phyloP scores from a whole-genome alignment of 1,140 invertebrate genomes.

The Drosophila rufa region DNA sequence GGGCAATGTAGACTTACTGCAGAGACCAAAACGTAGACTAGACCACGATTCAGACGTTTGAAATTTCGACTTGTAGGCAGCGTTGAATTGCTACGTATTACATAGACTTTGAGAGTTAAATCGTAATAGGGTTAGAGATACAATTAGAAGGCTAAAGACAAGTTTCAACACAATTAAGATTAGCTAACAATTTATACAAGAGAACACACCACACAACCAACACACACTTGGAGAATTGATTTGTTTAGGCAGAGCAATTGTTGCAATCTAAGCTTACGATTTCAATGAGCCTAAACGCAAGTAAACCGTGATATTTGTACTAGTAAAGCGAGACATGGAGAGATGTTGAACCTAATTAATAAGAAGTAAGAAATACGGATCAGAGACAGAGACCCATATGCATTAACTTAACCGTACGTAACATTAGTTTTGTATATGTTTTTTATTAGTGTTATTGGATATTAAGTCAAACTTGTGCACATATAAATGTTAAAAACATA shows the following conservation, averaged over 20 bases:
- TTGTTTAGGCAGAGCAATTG: slow-evolving; percentile 48
- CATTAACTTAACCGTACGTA: slow-evolving; percentile 63
- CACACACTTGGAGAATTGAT: slow-evolving; percentile 36
- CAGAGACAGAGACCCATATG: slow-evolving; percentile 21
- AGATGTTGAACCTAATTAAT: slow-evolving; percentile 48
- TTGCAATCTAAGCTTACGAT: slow-evolving; percentile 56
- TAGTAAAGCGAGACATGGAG: slow-evolving; percentile 63
- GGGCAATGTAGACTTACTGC: slow-evolving; percentile 54
- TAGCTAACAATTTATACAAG: slow-evolving; percentile 24
- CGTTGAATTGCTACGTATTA: slow-evolving; percentile 37
- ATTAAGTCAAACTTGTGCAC: slow-evolving; percentile 83
- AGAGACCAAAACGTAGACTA: slow-evolving; percentile 56
- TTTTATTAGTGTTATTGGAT: slow-evolving; percentile 74
- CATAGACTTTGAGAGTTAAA: slow-evolving; percentile 43
- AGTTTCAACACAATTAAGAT: slow-evolving; percentile 38
- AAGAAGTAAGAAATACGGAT: slow-evolving; percentile 17
- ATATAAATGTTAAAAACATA: slow-evolving; percentile 81
- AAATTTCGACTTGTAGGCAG: slow-evolving; percentile 19
- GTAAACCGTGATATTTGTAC: slow-evolving; percentile 83
- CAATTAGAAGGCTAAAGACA: slow-evolving; percentile 36
- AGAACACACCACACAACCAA: neutral
- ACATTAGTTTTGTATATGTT: slow-evolving; percentile 82
- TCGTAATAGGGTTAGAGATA: slow-evolving; percentile 13
- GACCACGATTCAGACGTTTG: slow-evolving; percentile 27
- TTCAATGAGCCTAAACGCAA: slow-evolving; percentile 64